Percentiles rank a stretch among this genome's conserved stretches.
Conservation (phyloP, 2,797 vertebrate genomes). For the Lagodon rhomboides region DNA sequence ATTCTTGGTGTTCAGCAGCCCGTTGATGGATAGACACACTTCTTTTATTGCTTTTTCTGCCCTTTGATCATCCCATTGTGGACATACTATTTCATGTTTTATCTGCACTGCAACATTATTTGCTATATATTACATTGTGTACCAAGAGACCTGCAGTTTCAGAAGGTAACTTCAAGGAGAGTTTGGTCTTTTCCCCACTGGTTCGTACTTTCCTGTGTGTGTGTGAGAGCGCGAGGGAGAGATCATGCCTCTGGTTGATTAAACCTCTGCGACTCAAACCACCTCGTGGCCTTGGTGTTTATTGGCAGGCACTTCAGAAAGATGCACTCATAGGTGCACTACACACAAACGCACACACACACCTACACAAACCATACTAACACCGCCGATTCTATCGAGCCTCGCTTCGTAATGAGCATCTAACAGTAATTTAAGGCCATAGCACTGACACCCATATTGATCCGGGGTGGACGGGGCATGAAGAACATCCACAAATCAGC, state of each 20-base stretch:
- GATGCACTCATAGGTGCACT: conserved; percentile 57
- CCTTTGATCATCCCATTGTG: conserved; percentile 78
- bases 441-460: conserved; percentile 78
- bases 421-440: conserved; percentile 80
- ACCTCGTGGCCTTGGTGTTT: conserved; percentile 71
- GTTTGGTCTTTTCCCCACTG: conserved; percentile 5
- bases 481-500: conserved; percentile 81
- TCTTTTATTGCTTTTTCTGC: conserved; percentile 77
- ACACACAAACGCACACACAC: conserved; percentile 29
- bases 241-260: conserved; percentile 69
- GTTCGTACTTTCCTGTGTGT: conserved; percentile 8
- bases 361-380: conserved; percentile 28
- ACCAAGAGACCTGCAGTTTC: conserved; percentile 22
- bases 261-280: conserved; percentile 65
- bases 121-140: conserved; percentile 51
- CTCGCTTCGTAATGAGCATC: conserved; percentile 77
- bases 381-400: conserved; percentile 63
- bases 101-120: conserved; percentile 58
- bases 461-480: conserved; percentile 74
- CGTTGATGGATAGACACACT: conserved; percentile 73
- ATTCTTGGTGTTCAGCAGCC: conserved; percentile 70
- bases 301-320: conserved; percentile 71
- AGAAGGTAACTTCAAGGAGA: conserved; percentile 63
- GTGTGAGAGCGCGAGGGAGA: conserved; percentile 24
- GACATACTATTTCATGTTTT: conserved; percentile 64